Evolutionary conservation across 2,797 vertebrate species (phyloP).

Genomic region (Sebastes trivittatus): DNA sequence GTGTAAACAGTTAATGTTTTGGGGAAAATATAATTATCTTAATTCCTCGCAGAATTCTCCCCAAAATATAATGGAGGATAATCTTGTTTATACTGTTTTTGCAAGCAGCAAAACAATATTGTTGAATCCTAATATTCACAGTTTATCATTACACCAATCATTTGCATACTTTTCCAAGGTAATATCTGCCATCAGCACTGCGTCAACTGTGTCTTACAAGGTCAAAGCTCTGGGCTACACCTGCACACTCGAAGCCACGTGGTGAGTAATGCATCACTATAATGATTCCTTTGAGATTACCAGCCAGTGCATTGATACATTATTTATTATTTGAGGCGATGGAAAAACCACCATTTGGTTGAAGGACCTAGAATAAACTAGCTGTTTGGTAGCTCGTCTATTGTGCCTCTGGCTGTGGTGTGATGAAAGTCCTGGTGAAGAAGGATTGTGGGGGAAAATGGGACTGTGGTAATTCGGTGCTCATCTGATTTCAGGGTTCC

Average conservation of each 20-base stretch:
- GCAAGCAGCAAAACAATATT: constrained; percentile 7
- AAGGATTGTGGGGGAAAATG: constrained; percentile 12
- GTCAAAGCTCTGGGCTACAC: constrained; percentile 74
- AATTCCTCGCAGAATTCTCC: background rate
- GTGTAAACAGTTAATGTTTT: background rate
- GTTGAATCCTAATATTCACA: constrained; percentile 3
- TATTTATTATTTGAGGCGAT: constrained; percentile 83
- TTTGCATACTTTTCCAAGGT: constrained; percentile 48
- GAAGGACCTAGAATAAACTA: constrained; percentile 77
- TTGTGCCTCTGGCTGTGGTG: constrained; percentile 76
- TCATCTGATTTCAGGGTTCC: constrained; percentile 5
- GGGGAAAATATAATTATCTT: background rate
- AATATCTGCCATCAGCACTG: constrained; percentile 31
- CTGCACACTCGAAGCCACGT: constrained; percentile 50
- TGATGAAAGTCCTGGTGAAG: constrained; percentile 77
- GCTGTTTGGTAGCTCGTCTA: constrained; percentile 64
- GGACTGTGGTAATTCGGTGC: background rate
- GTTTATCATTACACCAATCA: constrained; percentile 10
- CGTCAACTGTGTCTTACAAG: constrained; percentile 50
- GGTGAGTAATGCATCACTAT: constrained; percentile 79
- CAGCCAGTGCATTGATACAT: constrained; percentile 81
- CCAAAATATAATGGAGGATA: background rate
- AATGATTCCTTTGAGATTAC: constrained; percentile 84
- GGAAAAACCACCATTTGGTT: constrained; percentile 50
- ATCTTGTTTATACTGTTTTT: constrained; percentile 1